A percentile compares a stretch with the other conserved stretches of the same genome.
Conservation (phyloP, 2,797 vertebrate species). For the Clarias pachynema region DNA sequence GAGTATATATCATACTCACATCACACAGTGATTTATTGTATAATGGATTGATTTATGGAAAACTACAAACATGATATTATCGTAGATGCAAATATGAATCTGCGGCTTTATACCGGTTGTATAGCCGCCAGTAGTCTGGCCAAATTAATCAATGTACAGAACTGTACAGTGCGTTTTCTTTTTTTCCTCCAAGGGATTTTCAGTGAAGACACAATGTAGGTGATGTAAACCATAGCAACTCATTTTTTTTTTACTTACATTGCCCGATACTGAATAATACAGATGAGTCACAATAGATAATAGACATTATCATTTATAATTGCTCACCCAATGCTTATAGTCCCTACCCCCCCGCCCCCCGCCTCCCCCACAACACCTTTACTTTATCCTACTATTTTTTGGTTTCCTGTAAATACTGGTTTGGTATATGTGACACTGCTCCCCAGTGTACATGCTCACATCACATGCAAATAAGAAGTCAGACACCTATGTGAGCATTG, state of each 20-base stretch:
- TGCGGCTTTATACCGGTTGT: neutral
- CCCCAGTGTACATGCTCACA: neutral
- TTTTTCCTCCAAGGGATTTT: neutral
- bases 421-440: neutral
- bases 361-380: neutral
- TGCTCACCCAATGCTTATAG: neutral
- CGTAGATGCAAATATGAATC: neutral
- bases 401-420: neutral
- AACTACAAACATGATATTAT: neutral
- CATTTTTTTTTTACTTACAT: neutral
- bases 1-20: constrained; percentile 1
- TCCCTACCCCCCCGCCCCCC: neutral
- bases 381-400: neutral
- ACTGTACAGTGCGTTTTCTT: neutral
- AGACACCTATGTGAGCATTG: constrained; percentile 2
- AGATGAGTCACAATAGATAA: neutral
- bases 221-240: neutral
- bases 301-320: neutral
- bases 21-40: neutral
- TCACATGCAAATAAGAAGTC: neutral
- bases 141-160: neutral
- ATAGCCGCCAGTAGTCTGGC: too few relatives aligned
- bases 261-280: neutral
- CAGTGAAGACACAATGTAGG: neutral
- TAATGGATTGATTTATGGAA: neutral